These are phyloP conservation scores for Maniola jurtina DNA, from an alignment of 1,140 invertebrate species.

Conservation along the genomic window DNA sequence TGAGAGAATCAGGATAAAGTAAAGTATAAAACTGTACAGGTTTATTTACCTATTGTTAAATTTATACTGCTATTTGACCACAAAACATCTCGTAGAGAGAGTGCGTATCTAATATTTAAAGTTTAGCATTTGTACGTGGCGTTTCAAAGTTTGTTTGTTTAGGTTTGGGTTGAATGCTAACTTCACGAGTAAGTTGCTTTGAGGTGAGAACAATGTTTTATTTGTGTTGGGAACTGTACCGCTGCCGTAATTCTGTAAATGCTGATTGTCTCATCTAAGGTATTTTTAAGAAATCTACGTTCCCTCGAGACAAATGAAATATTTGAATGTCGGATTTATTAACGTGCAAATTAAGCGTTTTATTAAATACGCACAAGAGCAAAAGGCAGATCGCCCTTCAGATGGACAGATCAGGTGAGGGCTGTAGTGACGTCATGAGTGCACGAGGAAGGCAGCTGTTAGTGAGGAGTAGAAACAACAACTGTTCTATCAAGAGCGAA, in stretches of 20 bases:
- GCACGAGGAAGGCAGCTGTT: too few species aligned
- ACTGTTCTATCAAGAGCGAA: too few species aligned
- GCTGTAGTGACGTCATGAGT: too few species aligned
- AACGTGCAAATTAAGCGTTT: too few species aligned
- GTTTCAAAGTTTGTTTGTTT: constrained; percentile 29
- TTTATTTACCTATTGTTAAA: too few species aligned
- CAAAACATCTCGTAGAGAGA: constrained; percentile 32
- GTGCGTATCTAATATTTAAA: constrained; percentile 23
- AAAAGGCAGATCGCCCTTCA: too few species aligned
- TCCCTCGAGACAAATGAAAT: not conserved
- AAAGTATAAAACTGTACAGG: too few species aligned
- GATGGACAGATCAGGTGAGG: too few species aligned
- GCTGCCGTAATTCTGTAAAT: not conserved
- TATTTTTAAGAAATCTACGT: not conserved
- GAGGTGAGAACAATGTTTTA: constrained; percentile 28
- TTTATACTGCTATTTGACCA: constrained; percentile 28
- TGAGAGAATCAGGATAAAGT: too few species aligned
- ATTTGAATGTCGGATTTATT: not conserved
- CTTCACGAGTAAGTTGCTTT: constrained; percentile 13
- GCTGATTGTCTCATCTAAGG: not conserved
- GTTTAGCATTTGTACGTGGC: constrained; percentile 22
- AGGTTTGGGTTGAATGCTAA: constrained; percentile 21
- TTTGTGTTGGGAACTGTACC: constrained; percentile 17
- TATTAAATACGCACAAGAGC: too few species aligned
- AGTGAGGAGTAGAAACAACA: too few species aligned